Percentiles rank a stretch among this genome's conserved stretches.
phyloP scores from a whole-genome alignment of 2,797 vertebrate species.

The Lemur catta region DNA sequence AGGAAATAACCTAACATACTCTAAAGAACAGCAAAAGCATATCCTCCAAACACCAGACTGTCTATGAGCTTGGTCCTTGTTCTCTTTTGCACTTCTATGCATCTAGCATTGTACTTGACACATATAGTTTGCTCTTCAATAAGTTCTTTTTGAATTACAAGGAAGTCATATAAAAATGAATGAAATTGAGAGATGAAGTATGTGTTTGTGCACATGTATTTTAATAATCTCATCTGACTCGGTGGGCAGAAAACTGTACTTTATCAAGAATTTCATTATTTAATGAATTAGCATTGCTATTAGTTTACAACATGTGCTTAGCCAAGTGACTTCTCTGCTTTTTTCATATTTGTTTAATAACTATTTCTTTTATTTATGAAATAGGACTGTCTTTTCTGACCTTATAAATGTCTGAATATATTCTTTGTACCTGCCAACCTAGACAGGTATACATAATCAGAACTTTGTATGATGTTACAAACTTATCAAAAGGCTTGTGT shows the following conservation, averaged over 20 bases:
- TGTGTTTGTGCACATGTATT: background rate
- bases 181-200: background rate
- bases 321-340: background rate
- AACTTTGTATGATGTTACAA: background rate
- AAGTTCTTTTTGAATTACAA: background rate
- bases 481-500: background rate
- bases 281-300: background rate
- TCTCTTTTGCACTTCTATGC: background rate
- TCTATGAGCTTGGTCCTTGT: background rate
- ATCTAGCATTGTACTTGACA: background rate
- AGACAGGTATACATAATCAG: background rate
- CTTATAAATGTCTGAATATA: background rate
- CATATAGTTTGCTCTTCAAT: background rate
- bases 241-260: conserved; percentile 26
- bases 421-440: background rate
- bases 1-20: background rate
- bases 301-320: background rate
- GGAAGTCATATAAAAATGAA: conserved; percentile 28
- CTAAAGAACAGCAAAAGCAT: background rate
- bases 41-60: background rate
- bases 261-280: conserved; percentile 21
- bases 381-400: background rate
- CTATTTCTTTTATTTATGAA: background rate
- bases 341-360: background rate
- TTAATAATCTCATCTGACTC: background rate